phyloP scores from a whole-genome alignment of 2,888 invertebrate species.

The Keiferia lycopersicella region DNA sequence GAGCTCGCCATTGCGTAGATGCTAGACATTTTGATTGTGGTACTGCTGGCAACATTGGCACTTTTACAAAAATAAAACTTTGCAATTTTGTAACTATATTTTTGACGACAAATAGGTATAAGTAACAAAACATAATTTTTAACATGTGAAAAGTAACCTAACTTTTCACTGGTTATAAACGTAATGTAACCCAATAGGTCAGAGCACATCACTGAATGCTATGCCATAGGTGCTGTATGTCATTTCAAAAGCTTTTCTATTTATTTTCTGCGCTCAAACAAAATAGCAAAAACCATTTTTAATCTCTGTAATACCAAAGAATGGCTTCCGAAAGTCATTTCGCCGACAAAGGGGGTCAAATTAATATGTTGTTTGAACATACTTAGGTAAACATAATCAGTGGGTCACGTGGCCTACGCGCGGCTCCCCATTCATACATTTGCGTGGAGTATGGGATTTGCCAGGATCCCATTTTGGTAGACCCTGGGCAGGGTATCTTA shows the following conservation, averaged over 20 bases:
- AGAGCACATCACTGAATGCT: too few species aligned
- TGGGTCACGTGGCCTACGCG: constrained; percentile 65
- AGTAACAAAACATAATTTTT: too few species aligned
- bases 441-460: constrained; percentile 68
- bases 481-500: constrained; percentile 68
- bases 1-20: constrained; percentile 42
- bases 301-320: constrained; percentile 28
- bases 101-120: too few species aligned
- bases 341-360: constrained; percentile 70
- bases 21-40: constrained; percentile 43
- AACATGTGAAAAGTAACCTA: too few species aligned
- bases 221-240: too few species aligned
- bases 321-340: constrained; percentile 70
- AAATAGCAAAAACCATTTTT: not conserved
- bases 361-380: constrained; percentile 81
- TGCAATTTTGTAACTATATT: too few species aligned
- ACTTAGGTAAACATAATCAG: constrained; percentile 78
- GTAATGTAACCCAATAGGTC: too few species aligned
- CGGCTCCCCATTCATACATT: constrained; percentile 62
- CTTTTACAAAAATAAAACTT: not conserved
- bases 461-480: constrained; percentile 66
- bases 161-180: too few species aligned
- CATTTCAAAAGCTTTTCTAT: too few species aligned
- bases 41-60: constrained; percentile 28
- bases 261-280: not conserved